Percentiles rank a stretch among this genome's conserved stretches.
Evolutionary conservation across 2,888 invertebrate species (phyloP).

Genomic region (Pandemis cinnamomeana): DNA sequence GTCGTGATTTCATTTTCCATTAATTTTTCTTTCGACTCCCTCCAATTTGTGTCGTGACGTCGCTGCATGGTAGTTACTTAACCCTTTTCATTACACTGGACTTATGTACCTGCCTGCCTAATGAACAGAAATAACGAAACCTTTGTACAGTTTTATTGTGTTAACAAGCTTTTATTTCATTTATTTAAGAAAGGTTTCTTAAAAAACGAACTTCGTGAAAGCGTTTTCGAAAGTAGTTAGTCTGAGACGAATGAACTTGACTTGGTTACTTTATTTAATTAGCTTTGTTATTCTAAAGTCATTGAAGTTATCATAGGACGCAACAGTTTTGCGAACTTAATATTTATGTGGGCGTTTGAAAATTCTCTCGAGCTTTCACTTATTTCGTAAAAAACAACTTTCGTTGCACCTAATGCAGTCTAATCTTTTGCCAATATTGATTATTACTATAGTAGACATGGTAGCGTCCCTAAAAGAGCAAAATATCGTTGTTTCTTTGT

Average conservation of each 20-base stretch:
- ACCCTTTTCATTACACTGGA: conserved; percentile 80
- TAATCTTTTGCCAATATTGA: no score
- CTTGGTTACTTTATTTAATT: conserved; percentile 21
- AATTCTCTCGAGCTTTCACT: not conserved
- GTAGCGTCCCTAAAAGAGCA: not conserved
- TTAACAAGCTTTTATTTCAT: conserved; percentile 50
- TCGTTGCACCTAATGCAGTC: not conserved
- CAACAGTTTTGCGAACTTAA: conserved; percentile 8
- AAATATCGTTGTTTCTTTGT: not conserved
- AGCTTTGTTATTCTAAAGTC: conserved; percentile 32
- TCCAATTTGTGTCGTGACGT: conserved; percentile 85
- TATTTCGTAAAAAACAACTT: not conserved
- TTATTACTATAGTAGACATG: not conserved
- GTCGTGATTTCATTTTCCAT: conserved; percentile 84
- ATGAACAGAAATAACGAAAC: conserved; percentile 75
- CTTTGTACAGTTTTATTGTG: conserved; percentile 62
- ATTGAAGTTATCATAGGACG: conserved; percentile 20
- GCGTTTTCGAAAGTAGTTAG: conserved; percentile 33
- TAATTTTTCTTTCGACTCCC: conserved; percentile 85
- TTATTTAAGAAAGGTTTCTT: conserved; percentile 14
- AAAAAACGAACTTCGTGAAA: conserved; percentile 25
- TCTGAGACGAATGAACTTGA: conserved; percentile 21
- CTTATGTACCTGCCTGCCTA: conserved; percentile 81
- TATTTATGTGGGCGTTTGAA: not conserved
- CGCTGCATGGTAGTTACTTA: conserved; percentile 76